Evolutionary conservation across 1,140 invertebrate species (phyloP).

Genomic region (Trinorchestia longiramus): DNA sequence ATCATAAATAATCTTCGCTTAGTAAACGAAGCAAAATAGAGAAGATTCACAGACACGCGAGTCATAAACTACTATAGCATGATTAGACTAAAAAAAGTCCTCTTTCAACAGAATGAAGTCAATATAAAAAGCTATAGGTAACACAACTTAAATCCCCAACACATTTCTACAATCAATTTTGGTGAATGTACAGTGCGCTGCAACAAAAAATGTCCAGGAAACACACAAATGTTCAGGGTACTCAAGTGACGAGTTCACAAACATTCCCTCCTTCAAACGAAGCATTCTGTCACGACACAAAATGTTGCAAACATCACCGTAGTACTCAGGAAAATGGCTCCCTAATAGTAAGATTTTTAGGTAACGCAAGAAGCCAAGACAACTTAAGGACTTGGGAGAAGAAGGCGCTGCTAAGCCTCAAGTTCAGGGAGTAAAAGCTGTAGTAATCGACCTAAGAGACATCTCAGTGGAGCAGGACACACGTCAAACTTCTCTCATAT

Average conservation of each 20-base stretch:
- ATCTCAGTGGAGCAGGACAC: conserved; percentile 7
- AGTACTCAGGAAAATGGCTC: neutral
- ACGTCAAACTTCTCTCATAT: conserved; percentile 45
- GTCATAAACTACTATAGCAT: neutral
- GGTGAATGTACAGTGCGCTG: neutral
- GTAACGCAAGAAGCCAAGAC: neutral
- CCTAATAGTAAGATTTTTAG: neutral
- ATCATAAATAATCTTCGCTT: neutral
- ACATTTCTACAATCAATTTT: neutral
- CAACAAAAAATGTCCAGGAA: neutral
- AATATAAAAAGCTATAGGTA: neutral
- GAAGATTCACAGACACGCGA: neutral
- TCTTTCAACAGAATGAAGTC: neutral
- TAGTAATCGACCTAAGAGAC: neutral
- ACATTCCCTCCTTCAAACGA: neutral
- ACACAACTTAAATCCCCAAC: neutral
- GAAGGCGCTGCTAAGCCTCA: neutral
- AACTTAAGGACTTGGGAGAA: neutral
- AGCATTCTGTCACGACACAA: neutral
- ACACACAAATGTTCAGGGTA: neutral
- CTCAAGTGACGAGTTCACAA: neutral
- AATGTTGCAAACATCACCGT: neutral
- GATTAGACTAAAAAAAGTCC: neutral
- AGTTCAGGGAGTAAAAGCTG: neutral
- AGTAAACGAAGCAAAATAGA: neutral